Evolutionary conservation across 2,797 vertebrate genomes (phyloP).

Genomic region (Potorous gilbertii): DNA sequence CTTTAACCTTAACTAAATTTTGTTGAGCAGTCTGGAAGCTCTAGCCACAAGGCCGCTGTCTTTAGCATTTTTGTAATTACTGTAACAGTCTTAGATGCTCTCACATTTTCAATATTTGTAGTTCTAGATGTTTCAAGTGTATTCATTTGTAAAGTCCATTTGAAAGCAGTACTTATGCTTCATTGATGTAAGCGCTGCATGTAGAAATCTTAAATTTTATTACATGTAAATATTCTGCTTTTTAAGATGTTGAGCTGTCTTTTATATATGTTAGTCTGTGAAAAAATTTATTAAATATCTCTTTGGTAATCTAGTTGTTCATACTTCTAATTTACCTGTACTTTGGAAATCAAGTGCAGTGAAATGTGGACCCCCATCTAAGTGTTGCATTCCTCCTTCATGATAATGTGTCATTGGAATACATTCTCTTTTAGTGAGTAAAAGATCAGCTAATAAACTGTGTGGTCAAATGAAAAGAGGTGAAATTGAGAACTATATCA

Average conservation of each 20-base stretch:
- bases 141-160: slow-evolving; percentile 1
- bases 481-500: slow-evolving; percentile 56
- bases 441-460: slow-evolving; percentile 54
- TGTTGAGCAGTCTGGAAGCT: neutral
- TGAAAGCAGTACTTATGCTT: neutral
- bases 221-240: slow-evolving; percentile 80
- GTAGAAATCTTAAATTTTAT: slow-evolving; percentile 63
- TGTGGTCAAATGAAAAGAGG: slow-evolving; percentile 54
- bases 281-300: slow-evolving; percentile 75
- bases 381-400: slow-evolving; percentile 53
- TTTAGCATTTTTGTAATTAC: neutral
- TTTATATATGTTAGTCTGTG: slow-evolving; percentile 63
- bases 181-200: slow-evolving; percentile 43
- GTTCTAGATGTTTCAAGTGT: slow-evolving; percentile 13
- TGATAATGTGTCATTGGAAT: slow-evolving; percentile 55
- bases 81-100: neutral
- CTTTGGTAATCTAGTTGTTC: slow-evolving; percentile 58
- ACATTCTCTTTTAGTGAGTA: slow-evolving; percentile 56
- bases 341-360: slow-evolving; percentile 59
- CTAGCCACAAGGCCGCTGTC: neutral
- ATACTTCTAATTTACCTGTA: slow-evolving; percentile 49
- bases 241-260: slow-evolving; percentile 60
- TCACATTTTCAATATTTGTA: slow-evolving; percentile 30
- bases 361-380: slow-evolving; percentile 58
- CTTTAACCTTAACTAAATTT: slow-evolving; percentile 89